Evolutionary conservation across 1,140 invertebrate species (phyloP), one percentile per base, ranked within the genome.

Genomic region (Mesaphorura yosii): DNA sequence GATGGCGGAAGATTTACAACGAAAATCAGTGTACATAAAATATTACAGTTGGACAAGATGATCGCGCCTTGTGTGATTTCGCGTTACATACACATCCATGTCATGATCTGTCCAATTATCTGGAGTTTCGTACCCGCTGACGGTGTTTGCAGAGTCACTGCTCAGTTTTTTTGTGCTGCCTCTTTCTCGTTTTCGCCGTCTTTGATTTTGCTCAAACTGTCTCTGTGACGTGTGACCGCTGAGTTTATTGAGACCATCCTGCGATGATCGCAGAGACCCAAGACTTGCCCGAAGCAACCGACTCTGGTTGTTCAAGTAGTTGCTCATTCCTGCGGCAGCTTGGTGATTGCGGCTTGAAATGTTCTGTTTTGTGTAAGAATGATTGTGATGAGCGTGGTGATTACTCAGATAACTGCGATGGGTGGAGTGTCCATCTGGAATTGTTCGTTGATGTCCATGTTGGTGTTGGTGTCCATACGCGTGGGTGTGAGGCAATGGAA

Each of bases 101-200:
- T 92, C 88, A 67, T 92, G 87, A 69, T 93, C 89, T 47, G 88
- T 93, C 88, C 88, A 92, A 67, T 89, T 90, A 67, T 90, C 84
- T 34, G 83, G 82, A 19, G 64, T 72, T 64, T 83, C 88, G 65
- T 90, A 87, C 69, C 86, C 82, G 61, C 85, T 86, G 40, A 88
- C 72, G 5, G 84, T 87, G 63, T 86, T 58, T 42, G 59, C 34
- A 17, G 61, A 62, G 26, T 61, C 59, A 51, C 59, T 52, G 47
- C 55, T 61, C 44, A 60, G 45, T 14, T 53, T 27, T 26, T 46
- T 50, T 28, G 34, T 40, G 15, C 57, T 34, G 49, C 61, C 45
- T 34, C 53, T 47, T 20, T 26, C 29, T 7, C 19, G 23, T 39
- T 45, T 40, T 48, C 60, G 56, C 31, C 52, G 28, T 51, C 50